These are phyloP conservation scores for Hippocampus zosterae DNA, from an alignment of 2,113 vertebrate species.

Conservation along the genomic window DNA sequence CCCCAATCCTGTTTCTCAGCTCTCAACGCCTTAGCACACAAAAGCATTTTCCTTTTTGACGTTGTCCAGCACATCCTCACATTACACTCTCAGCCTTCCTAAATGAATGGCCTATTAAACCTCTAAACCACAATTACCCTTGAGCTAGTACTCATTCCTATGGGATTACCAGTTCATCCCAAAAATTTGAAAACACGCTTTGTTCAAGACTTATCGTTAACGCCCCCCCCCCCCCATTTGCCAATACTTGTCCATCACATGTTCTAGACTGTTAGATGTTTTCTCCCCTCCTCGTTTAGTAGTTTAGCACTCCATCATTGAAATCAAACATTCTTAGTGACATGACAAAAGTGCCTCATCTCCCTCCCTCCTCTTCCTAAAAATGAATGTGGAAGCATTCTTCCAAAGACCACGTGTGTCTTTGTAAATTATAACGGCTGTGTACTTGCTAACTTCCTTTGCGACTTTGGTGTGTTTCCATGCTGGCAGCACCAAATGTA, in stretches of 20 bases:
- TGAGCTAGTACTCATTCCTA: conserved; percentile 47
- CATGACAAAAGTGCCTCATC: not conserved
- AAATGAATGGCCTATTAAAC: conserved; percentile 33
- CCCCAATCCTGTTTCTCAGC: conserved; percentile 6
- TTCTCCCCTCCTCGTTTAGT: not conserved
- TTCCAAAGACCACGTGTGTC: no score
- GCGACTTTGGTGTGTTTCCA: no score
- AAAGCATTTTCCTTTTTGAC: conserved; percentile 47
- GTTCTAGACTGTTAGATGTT: not conserved
- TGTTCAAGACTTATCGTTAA: conserved; percentile 10
- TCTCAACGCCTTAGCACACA: conserved; percentile 14
- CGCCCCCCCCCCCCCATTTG: conserved; percentile 26
- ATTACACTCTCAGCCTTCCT: conserved; percentile 35
- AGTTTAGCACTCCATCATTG: not conserved
- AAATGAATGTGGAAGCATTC: no score
- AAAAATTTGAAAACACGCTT: conserved; percentile 38
- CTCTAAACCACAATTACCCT: conserved; percentile 40
- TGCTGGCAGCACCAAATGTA: no score
- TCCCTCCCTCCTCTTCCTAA: not conserved
- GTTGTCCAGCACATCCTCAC: conserved; percentile 46
- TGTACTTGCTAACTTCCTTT: no score
- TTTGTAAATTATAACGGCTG: no score
- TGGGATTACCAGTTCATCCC: conserved; percentile 61
- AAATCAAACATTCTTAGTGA: not conserved
- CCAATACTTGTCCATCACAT: conserved; percentile 34